Evolutionary conservation across 2,113 vertebrate genomes (phyloP), one percentile per base, ranked within the genome.

Genomic region (Cinclus cinclus): DNA sequence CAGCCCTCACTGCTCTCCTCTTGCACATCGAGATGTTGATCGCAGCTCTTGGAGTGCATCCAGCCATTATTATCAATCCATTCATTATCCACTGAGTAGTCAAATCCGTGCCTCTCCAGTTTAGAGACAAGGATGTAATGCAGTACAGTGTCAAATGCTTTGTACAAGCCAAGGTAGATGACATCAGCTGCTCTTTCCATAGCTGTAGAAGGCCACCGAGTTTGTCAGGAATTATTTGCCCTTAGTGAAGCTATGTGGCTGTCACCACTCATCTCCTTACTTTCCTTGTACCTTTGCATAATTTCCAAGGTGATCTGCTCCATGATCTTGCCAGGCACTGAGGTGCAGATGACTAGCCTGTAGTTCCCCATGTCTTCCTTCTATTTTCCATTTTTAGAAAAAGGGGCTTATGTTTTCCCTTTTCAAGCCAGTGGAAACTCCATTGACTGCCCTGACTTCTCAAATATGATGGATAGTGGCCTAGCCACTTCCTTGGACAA

Each of bases 1-100:
- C 82, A 65, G 60, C 44, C 42, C 60, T 65, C 35, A 2, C 35
- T 49, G 82, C 50, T 28, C 52, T 28, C 23, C 60, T 41, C 42
- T 6, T 6, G 60, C 35, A 24, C 13, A 8, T 13, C 0, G 4
- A 85, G 24, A 35, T 28, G 13, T 3, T 16, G 24, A 13, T 19
- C 52, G 47, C 42, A 41, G 6, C 42, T 33, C 42, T 23, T 3
- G 20, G 60, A 58, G 42, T 24, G 50, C n/a, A 65, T 41, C 59
- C 70, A 75, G 41, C n/a, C 50, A 39, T 50, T 49, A 69, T 23
- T n/a, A 41, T 59, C 35, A 20, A 70, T 24, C 37, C 44, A 30
- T 22, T 22, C 25, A 13, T 42, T 27, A 68, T 7, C 37, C 17
- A 12, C 10, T 10, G 37, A 31, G 25, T 22, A 67, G 35, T 11